phyloP scores from a whole-genome alignment of 2,113 vertebrate species.

The Sialia sialis region DNA sequence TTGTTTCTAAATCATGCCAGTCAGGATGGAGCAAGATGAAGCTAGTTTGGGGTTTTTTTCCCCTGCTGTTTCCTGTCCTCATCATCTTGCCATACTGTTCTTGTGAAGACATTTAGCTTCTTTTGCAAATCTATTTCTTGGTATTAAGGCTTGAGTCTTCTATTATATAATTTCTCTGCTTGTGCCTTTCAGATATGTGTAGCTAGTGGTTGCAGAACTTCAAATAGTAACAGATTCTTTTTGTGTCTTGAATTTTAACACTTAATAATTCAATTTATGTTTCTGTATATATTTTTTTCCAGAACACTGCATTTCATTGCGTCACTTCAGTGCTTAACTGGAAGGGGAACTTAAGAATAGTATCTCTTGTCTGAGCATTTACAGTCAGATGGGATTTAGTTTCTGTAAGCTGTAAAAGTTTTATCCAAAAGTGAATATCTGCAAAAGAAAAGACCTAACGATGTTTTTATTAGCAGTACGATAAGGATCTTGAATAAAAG shows the following conservation, averaged over 20 bases:
- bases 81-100: background rate
- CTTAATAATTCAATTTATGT: background rate
- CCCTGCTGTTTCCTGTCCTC: background rate
- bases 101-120: background rate
- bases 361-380: background rate
- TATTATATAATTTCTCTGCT: background rate
- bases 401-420: background rate
- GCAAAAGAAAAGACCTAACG: background rate
- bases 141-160: background rate
- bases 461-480: background rate
- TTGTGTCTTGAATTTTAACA: background rate
- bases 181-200: background rate
- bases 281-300: background rate
- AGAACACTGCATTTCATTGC: background rate
- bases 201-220: background rate
- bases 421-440: background rate
- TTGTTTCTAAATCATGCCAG: background rate
- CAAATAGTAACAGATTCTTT: background rate
- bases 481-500: background rate
- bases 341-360: background rate
- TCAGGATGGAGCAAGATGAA: background rate
- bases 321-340: background rate
- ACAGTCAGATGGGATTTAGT: background rate
- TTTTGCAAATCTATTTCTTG: background rate
- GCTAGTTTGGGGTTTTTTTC: background rate